Conservation (phyloP, 2,888 invertebrate genomes). For the Graphium colonna region DNA sequence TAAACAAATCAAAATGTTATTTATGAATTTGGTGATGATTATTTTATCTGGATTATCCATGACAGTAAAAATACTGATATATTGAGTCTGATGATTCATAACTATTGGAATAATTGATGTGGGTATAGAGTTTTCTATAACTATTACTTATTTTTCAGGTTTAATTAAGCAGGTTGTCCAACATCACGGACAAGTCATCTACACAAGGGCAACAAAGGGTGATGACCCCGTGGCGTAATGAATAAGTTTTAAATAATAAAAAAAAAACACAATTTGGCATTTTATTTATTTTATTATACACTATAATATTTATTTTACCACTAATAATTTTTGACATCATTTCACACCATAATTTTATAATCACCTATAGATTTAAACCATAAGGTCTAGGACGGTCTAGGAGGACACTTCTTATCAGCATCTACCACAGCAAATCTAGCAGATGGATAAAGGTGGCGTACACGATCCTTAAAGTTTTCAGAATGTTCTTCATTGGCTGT, state of each 20-base stretch:
- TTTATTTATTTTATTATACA: constrained; percentile 2
- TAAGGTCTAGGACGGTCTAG: too few species aligned
- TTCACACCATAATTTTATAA: not conserved
- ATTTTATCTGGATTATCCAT: constrained; percentile 54
- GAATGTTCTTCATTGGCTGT: constrained; percentile 64
- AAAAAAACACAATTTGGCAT: constrained; percentile 39
- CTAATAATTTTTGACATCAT: too few species aligned
- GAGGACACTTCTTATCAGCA: constrained; percentile 43
- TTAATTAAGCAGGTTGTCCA: constrained; percentile 97
- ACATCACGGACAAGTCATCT: constrained; percentile 97
- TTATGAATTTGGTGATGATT: constrained; percentile 54
- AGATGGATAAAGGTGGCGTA: constrained; percentile 55
- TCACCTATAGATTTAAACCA: too few species aligned
- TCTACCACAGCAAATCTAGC: constrained; percentile 56
- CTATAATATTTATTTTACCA: too few species aligned
- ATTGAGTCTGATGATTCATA: constrained; percentile 78
- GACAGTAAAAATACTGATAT: constrained; percentile 78
- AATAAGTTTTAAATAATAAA: constrained; percentile 66
- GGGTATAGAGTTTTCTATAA: too few species aligned
- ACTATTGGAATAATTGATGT: too few species aligned
- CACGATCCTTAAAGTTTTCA: constrained; percentile 49
- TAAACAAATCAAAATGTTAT: too few species aligned
- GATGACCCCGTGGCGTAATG: constrained; percentile 90
- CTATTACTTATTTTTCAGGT: too few species aligned
- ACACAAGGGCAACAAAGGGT: constrained; percentile 97